Conservation (phyloP, 2,797 vertebrate species). For the Limnodromus scolopaceus region DNA sequence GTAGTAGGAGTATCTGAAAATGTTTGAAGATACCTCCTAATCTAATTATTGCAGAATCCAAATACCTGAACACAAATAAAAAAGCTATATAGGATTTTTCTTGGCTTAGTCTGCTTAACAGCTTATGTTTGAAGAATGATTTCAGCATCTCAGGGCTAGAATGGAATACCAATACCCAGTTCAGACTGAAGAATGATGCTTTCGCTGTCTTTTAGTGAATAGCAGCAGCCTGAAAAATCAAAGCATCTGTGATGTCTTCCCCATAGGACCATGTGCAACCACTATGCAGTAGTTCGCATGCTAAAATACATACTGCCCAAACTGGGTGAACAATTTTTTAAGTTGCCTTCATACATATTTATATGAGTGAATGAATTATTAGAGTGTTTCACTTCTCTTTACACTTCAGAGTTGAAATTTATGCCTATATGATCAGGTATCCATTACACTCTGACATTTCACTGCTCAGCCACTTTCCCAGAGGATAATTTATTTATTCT, state of each 20-base stretch:
- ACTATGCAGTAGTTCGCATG: background rate
- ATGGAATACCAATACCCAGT: conserved; percentile 3
- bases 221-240: conserved; percentile 9
- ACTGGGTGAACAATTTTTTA: background rate
- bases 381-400: conserved; percentile 11
- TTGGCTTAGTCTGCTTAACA: conserved; percentile 5
- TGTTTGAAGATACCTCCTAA: background rate
- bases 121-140: background rate
- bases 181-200: background rate
- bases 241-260: background rate
- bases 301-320: conserved; percentile 12
- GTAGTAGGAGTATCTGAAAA: background rate
- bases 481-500: conserved; percentile 42
- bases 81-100: background rate
- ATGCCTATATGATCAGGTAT: conserved; percentile 30
- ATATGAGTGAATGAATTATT: conserved; percentile 35
- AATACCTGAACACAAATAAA: background rate
- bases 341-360: conserved; percentile 43
- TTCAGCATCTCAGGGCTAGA: background rate
- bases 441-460: conserved; percentile 26
- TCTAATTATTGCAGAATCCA: background rate
- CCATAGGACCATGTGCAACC: background rate
- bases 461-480: background rate
- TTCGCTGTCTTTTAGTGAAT: background rate
- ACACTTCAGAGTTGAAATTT: conserved; percentile 37